Evolutionary conservation across 2,888 invertebrate genomes (phyloP).

Genomic region (Acleris laterana): DNA sequence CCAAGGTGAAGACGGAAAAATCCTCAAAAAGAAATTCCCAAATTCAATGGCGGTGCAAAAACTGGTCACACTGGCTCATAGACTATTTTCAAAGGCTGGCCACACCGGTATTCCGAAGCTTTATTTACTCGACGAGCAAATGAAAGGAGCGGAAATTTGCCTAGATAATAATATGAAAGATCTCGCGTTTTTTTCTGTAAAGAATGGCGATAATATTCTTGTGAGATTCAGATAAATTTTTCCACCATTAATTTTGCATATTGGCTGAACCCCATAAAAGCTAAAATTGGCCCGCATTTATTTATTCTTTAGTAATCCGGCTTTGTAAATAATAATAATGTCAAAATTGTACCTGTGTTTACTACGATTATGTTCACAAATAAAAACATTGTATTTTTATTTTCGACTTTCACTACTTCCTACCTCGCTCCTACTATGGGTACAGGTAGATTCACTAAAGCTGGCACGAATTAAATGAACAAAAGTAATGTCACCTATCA

Average conservation of each 20-base stretch:
- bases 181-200: slow-evolving; percentile 92
- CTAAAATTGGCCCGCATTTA: slow-evolving; percentile 50
- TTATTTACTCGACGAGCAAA: slow-evolving; percentile 82
- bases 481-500: no score
- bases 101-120: slow-evolving; percentile 69
- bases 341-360: slow-evolving; percentile 76
- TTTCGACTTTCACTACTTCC: slow-evolving; percentile 50
- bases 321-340: slow-evolving; percentile 69
- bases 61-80: slow-evolving; percentile 90
- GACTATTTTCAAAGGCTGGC: slow-evolving; percentile 85
- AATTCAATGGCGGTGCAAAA: slow-evolving; percentile 93
- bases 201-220: slow-evolving; percentile 91
- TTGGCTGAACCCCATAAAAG: slow-evolving; percentile 22
- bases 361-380: slow-evolving; percentile 65
- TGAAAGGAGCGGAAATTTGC: slow-evolving; percentile 87
- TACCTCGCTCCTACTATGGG: not conserved
- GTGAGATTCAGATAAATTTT: slow-evolving; percentile 85
- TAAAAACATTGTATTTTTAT: slow-evolving; percentile 77
- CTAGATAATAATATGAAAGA: slow-evolving; percentile 93
- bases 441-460: no score
- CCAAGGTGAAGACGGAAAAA: slow-evolving; percentile 81
- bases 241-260: slow-evolving; percentile 25
- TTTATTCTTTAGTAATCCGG: slow-evolving; percentile 48
- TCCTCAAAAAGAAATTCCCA: slow-evolving; percentile 89
- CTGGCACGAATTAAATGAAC: no score